Evolutionary conservation across 2,797 vertebrate genomes (phyloP).

Genomic region (Xyrichtys novacula): DNA sequence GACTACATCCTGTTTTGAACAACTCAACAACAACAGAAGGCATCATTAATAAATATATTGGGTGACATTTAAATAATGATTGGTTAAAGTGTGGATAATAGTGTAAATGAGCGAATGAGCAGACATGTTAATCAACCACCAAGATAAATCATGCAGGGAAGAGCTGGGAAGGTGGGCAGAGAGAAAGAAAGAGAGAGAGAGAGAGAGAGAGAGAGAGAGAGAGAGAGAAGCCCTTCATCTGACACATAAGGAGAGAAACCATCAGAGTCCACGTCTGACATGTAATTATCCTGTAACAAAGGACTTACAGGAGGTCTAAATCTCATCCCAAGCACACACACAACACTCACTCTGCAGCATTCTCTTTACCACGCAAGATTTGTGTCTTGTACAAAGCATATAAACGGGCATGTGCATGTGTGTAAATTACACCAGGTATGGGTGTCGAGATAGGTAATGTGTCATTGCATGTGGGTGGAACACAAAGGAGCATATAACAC

Average conservation of each 20-base stretch:
- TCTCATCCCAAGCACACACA: constrained; percentile 1
- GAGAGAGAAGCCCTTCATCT: constrained; percentile 16
- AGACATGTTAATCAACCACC: constrained; percentile 1
- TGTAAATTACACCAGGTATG: not conserved
- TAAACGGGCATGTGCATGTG: not conserved
- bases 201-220: not conserved
- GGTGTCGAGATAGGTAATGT: not conserved
- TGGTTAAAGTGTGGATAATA: not conserved
- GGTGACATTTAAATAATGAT: no score
- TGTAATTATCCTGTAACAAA: constrained; percentile 23
- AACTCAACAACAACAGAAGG: not conserved
- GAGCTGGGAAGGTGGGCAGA: not conserved
- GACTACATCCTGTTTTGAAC: not conserved
- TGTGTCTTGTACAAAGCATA: not conserved
- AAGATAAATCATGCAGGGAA: constrained; percentile 2
- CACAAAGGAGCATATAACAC: not conserved
- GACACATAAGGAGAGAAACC: constrained; percentile 14
- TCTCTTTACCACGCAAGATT: not conserved
- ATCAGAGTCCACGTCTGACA: not conserved
- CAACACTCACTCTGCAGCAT: not conserved
- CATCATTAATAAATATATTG: no score
- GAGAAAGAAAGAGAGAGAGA: constrained; percentile 6
- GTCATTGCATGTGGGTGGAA: not conserved
- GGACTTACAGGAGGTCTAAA: not conserved
- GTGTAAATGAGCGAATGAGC: constrained; percentile 5